Conservation (phyloP, 2,797 vertebrate species). For the Antennarius maculatus region DNA sequence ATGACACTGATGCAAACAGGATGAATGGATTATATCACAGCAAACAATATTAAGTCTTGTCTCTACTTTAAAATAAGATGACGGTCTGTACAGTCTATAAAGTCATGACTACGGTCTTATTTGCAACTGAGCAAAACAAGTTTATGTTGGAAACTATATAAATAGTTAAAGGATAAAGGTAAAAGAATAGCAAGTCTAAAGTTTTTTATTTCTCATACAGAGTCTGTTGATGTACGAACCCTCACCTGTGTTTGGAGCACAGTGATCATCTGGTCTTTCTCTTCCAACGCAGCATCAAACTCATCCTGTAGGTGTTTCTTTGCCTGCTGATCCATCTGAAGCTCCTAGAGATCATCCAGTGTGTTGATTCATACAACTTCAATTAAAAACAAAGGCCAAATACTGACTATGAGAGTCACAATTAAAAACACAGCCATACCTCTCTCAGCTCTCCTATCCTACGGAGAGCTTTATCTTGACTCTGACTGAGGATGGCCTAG, state of each 20-base stretch:
- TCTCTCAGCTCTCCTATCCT: constrained; percentile 96
- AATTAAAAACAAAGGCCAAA: neutral
- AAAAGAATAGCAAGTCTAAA: no score
- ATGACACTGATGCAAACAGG: neutral
- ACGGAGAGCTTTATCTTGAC: constrained; percentile 96
- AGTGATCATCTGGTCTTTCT: constrained; percentile 96
- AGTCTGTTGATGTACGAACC: neutral
- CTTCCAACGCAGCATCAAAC: constrained; percentile 94
- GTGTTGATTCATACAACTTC: constrained; percentile 14
- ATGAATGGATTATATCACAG: neutral
- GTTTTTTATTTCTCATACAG: neutral
- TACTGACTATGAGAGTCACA: neutral
- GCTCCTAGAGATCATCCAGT: constrained; percentile 82
- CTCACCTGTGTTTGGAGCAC: constrained; percentile 94
- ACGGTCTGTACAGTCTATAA: no score
- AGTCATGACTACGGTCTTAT: no score
- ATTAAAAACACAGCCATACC: constrained; percentile 71
- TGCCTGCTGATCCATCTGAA: constrained; percentile 98
- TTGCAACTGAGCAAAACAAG: no score
- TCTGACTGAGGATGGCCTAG: constrained; percentile 93
- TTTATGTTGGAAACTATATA: no score
- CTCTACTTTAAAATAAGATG: neutral
- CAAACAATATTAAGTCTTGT: neutral
- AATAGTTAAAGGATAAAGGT: no score
- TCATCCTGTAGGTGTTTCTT: constrained; percentile 98